phyloP scores from a whole-genome alignment of 2,888 invertebrate species.

The Stenodera caucasica region DNA sequence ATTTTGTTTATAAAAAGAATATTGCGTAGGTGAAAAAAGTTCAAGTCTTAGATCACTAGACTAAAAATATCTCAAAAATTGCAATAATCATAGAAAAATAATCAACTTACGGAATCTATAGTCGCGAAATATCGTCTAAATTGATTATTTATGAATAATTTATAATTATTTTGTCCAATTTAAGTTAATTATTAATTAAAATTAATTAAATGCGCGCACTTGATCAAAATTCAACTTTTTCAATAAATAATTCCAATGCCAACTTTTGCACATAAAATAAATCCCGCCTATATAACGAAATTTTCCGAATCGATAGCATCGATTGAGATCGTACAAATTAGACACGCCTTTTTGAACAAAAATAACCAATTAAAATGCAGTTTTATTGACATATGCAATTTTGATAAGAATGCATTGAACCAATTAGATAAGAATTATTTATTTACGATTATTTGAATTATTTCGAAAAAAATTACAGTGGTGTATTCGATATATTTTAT shows the following conservation, averaged over 20 bases:
- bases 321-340: neutral
- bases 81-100: neutral
- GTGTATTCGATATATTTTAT: too few species aligned
- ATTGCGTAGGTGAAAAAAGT: conserved; percentile 3
- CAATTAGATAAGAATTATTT: neutral
- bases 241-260: neutral
- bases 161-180: neutral
- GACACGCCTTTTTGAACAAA: neutral
- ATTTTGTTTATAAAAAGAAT: neutral
- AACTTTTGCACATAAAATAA: neutral
- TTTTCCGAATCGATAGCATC: neutral
- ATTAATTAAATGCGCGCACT: neutral
- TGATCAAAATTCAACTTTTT: neutral
- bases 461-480: neutral
- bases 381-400: neutral
- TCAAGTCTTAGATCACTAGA: neutral
- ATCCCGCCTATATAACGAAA: neutral
- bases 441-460: neutral
- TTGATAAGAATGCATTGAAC: neutral
- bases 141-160: neutral
- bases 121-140: too few species aligned
- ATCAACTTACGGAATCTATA: neutral
- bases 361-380: neutral
- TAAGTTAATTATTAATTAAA: neutral
- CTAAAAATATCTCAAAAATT: neutral